Percentiles rank a stretch among this genome's conserved stretches.
Conservation (phyloP, 2,888 invertebrate species). For the Oligia latruncula region DNA sequence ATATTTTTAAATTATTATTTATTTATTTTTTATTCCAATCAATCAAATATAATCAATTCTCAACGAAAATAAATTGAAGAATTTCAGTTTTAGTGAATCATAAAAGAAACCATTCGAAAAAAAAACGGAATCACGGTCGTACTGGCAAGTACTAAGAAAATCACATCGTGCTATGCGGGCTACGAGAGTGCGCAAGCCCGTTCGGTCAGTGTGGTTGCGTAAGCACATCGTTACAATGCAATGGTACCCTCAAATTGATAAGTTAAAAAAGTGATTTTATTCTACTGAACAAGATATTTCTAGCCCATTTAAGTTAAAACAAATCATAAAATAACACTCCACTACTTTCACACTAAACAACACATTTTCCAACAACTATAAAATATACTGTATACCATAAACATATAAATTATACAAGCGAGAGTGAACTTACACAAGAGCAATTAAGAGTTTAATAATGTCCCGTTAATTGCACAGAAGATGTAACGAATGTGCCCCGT, state of each 20-base stretch:
- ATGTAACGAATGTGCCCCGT: constrained; percentile 76
- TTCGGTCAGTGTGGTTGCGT: background rate
- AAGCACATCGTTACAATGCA: background rate
- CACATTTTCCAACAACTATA: constrained; percentile 53
- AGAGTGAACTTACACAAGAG: constrained; percentile 78
- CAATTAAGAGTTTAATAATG: constrained; percentile 78
- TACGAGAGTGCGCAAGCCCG: background rate
- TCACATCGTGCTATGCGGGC: background rate
- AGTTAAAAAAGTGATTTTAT: background rate
- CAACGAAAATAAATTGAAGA: background rate
- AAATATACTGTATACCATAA: constrained; percentile 56
- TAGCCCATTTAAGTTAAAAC: background rate
- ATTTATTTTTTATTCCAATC: background rate
- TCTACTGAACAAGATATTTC: background rate
- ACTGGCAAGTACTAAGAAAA: background rate
- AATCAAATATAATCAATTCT: background rate
- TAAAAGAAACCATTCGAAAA: background rate
- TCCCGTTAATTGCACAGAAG: constrained; percentile 78
- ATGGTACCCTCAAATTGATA: background rate
- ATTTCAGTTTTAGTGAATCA: background rate
- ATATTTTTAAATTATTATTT: too few species aligned
- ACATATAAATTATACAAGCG: constrained; percentile 72
- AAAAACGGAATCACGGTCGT: background rate
- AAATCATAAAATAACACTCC: background rate
- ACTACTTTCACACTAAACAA: constrained; percentile 37